Evolutionary conservation across 1,140 invertebrate genomes (phyloP).

Genomic region (Megathymus violae): DNA sequence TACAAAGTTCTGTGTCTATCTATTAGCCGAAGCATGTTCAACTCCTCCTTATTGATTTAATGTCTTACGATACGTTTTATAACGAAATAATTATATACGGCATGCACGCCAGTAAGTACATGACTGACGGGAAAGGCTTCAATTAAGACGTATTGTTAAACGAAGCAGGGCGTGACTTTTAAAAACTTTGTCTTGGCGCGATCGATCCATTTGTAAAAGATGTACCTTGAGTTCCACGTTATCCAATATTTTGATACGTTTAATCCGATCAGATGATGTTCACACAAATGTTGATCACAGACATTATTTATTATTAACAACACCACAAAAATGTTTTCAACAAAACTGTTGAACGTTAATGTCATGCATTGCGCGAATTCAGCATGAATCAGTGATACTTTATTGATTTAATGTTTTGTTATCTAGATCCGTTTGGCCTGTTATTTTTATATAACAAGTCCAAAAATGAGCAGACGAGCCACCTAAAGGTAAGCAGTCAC

Average conservation of each 20-base stretch:
- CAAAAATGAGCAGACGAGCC: too few relatives aligned
- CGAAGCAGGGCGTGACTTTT: slow-evolving; percentile 71
- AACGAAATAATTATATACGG: slow-evolving; percentile 70
- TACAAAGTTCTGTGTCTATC: slow-evolving; percentile 41
- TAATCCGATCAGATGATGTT: too few relatives aligned
- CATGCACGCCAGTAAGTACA: slow-evolving; percentile 48
- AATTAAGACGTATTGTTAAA: slow-evolving; percentile 78
- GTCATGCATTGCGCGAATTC: too few relatives aligned
- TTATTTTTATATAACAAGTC: too few relatives aligned
- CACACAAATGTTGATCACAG: not conserved
- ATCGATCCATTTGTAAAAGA: slow-evolving; percentile 59
- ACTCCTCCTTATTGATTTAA: slow-evolving; percentile 35
- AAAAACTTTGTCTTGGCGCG: slow-evolving; percentile 60
- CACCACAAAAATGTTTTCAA: too few relatives aligned
- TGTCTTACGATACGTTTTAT: slow-evolving; percentile 47
- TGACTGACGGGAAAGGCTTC: slow-evolving; percentile 66
- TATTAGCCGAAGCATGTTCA: slow-evolving; percentile 17
- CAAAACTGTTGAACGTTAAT: too few relatives aligned
- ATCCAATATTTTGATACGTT: too few relatives aligned
- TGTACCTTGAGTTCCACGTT: slow-evolving; percentile 52
- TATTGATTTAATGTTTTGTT: slow-evolving; percentile 75
- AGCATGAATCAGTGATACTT: slow-evolving; percentile 59
- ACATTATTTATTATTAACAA: too few relatives aligned
- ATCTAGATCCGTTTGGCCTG: slow-evolving; percentile 66
- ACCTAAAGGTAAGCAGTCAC: too few relatives aligned